Conservation (phyloP, 2,113 vertebrate species). For the Ictalurus punctatus region DNA sequence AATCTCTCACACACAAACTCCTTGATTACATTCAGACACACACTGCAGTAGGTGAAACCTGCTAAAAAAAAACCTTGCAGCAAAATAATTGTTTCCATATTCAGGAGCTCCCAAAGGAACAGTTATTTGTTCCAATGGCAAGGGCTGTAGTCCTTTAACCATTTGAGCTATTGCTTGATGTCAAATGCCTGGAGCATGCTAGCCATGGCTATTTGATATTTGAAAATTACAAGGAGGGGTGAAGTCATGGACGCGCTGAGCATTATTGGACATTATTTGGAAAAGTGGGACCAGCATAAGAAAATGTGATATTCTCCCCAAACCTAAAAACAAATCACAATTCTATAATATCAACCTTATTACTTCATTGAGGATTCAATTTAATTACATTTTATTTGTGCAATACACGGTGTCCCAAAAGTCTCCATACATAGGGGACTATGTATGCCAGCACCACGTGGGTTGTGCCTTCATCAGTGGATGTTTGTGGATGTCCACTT, state of each 20-base stretch:
- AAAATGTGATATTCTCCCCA: neutral
- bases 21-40: slow-evolving; percentile 41
- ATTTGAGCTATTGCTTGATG: neutral
- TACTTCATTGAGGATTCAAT: neutral
- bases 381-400: neutral
- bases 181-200: neutral
- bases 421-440: too few relatives aligned
- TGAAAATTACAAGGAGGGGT: neutral
- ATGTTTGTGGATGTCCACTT: too few relatives aligned
- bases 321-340: neutral
- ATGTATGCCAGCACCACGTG: too few relatives aligned
- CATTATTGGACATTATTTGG: neutral
- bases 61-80: too few relatives aligned
- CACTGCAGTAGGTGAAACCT: slow-evolving; percentile 47
- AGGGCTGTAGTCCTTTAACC: neutral
- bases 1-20: slow-evolving; percentile 44
- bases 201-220: neutral
- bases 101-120: slow-evolving; percentile 11
- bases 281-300: neutral
- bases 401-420: too few relatives aligned
- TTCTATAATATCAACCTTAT: neutral
- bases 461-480: too few relatives aligned
- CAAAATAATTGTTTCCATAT: too few relatives aligned
- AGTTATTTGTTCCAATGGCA: neutral
- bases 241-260: neutral